Evolutionary conservation across 2,797 vertebrate genomes (phyloP).

Genomic region (Mus minutoides): DNA sequence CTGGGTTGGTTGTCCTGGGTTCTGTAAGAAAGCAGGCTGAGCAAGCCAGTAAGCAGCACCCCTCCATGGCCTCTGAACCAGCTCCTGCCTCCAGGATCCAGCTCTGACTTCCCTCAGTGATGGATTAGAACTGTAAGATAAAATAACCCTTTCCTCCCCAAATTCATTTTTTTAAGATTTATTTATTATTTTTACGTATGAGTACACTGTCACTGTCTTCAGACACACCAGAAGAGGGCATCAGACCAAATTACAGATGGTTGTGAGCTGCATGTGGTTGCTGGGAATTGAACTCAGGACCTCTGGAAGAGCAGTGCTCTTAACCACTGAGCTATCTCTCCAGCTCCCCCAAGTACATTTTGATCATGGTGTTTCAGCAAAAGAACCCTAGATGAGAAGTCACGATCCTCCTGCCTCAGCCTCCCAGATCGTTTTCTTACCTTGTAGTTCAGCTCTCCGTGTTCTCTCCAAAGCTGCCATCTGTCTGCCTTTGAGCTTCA

Average conservation of each 20-base stretch:
- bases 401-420: neutral
- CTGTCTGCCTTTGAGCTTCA: neutral
- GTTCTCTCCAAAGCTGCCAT: neutral
- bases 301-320: too few species aligned
- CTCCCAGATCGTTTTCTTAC: neutral
- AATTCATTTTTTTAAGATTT: neutral
- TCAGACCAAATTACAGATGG: too few species aligned
- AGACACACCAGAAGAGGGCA: too few species aligned
- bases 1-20: neutral
- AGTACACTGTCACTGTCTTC: too few species aligned
- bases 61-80: neutral
- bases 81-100: neutral
- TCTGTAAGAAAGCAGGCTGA: neutral
- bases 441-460: neutral
- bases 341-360: neutral
- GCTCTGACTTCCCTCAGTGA: neutral
- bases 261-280: too few species aligned
- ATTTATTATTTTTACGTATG: too few species aligned
- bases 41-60: neutral
- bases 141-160: neutral
- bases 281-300: too few species aligned
- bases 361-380: neutral
- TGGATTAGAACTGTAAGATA: neutral
- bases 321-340: too few species aligned
- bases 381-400: neutral